phyloP scores from a whole-genome alignment of 2,797 vertebrate genomes.

The Pampus argenteus region DNA sequence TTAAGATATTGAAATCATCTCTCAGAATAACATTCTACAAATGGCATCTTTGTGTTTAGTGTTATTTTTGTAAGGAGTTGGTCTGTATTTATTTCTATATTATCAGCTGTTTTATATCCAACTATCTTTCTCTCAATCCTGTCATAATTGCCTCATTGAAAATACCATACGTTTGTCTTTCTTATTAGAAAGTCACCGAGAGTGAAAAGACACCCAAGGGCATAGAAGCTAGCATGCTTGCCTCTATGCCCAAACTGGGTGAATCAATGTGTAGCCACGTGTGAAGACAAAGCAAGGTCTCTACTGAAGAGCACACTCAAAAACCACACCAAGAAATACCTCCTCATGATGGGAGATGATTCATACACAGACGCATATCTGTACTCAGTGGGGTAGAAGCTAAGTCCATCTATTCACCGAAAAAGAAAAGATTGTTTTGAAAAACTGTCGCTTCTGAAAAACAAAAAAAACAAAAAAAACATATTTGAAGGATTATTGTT shows the following conservation, averaged over 20 bases:
- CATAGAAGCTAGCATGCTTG: conserved; percentile 11
- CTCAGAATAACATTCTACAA: background rate
- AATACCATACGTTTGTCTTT: conserved; percentile 39
- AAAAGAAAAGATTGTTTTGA: conserved; percentile 4
- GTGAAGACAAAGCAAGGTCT: conserved; percentile 46
- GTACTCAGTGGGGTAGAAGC: background rate
- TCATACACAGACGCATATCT: background rate
- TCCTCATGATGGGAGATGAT: background rate
- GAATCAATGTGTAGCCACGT: conserved; percentile 49
- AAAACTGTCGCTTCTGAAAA: background rate
- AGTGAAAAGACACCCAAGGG: conserved; percentile 35
- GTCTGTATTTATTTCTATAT: too few species aligned
- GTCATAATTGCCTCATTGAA: conserved; percentile 31
- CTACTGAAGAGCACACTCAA: conserved; percentile 43
- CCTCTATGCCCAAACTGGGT: conserved; percentile 50
- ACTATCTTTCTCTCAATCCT: conserved; percentile 12
- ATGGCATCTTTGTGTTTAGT: too few species aligned
- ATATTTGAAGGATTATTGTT: background rate
- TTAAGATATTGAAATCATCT: background rate
- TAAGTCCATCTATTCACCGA: background rate
- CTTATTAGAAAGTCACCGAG: conserved; percentile 42
- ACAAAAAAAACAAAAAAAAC: background rate
- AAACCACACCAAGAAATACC: background rate
- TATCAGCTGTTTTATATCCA: background rate
- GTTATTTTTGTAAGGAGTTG: too few species aligned